Evolutionary conservation across 2,113 vertebrate genomes (phyloP).

Genomic region (Dunckerocampus dactyliophorus): DNA sequence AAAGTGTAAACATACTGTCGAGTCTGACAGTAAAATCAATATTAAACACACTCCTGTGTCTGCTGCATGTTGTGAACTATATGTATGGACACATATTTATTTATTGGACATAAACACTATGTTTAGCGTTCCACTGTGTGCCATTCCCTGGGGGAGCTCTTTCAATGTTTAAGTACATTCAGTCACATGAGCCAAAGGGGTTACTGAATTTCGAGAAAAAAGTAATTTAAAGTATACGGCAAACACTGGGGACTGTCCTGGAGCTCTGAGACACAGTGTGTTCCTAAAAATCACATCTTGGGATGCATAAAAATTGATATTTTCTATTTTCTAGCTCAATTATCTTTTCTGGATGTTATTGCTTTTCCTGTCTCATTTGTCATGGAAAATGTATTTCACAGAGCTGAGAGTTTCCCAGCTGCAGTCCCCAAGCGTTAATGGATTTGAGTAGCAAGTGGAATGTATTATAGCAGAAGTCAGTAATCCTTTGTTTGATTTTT

Average conservation of each 20-base stretch:
- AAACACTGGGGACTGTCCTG: background rate
- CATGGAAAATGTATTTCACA: conserved; percentile 52
- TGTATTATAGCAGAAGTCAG: conserved; percentile 39
- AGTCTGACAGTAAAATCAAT: too few relatives aligned
- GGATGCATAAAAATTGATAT: background rate
- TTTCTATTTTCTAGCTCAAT: conserved; percentile 23
- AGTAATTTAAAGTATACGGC: background rate
- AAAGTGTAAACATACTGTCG: too few relatives aligned
- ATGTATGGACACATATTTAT: conserved; percentile 6
- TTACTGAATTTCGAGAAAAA: background rate
- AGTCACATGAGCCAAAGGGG: background rate
- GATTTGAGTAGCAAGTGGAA: conserved; percentile 41
- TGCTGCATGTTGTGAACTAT: background rate
- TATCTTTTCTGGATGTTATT: conserved; percentile 33
- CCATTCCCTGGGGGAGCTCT: too few relatives aligned
- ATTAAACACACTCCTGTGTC: too few relatives aligned
- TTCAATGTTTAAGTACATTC: too few relatives aligned
- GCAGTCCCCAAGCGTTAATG: conserved; percentile 31
- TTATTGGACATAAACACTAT: background rate
- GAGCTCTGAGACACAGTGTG: background rate
- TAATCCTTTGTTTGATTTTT: conserved; percentile 54
- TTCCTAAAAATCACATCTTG: background rate
- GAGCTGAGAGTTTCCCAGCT: conserved; percentile 36
- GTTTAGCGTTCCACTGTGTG: too few relatives aligned
- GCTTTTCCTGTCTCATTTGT: conserved; percentile 34